Evolutionary conservation across 1,140 invertebrate species (phyloP), one percentile per base, ranked within the genome.

Genomic region (Stegodyphus mimosarum): DNA sequence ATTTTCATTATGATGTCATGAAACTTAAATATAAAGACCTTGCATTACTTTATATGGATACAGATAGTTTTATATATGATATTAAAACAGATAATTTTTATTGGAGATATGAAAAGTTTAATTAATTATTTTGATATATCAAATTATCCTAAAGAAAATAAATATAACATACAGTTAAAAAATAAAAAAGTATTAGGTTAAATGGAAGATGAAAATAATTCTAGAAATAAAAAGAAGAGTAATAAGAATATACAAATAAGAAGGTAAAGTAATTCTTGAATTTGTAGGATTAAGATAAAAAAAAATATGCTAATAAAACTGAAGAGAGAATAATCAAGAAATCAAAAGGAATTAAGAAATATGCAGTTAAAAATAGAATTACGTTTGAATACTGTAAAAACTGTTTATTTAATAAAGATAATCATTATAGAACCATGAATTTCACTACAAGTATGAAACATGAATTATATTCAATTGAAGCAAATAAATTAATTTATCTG

Each of bases 1-100:
- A 89, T 18, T 87, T 89, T 87, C 87, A 88, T 87, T 89, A 89
- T 86, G 63, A 86, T 60, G 64, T 86, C 1, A 17, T 67, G 64
- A 71, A 83, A 67, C n/a, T 60, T 7, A 72, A 71, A 52, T 17
- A n/a, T 9, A 17, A 15, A 7, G 60, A 73, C 11, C 18, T 73
- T 17, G 7, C 18, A 17, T 18, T 83, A n/a, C 63, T 73, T 72
- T 83, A 55, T 73, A 52, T 10, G 4, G 48, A 83, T 75, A 83
- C 50, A 7, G 69, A 83, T 83, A 18, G 7, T 48, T 83, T 72
- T 2, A 66, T 13, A 7, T 83, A 72, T 75, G 55, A 83, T 6
- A 17, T 83, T 50, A 7, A 55, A 83, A 64, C 10, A 5, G 67
- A 53, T 49, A 52, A 83, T 52, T 72, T 83, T 53, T 83, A 83